Evolutionary conservation across 92 coral and sea anemone species (phyloP).

Genomic region (Bergia sp.): DNA sequence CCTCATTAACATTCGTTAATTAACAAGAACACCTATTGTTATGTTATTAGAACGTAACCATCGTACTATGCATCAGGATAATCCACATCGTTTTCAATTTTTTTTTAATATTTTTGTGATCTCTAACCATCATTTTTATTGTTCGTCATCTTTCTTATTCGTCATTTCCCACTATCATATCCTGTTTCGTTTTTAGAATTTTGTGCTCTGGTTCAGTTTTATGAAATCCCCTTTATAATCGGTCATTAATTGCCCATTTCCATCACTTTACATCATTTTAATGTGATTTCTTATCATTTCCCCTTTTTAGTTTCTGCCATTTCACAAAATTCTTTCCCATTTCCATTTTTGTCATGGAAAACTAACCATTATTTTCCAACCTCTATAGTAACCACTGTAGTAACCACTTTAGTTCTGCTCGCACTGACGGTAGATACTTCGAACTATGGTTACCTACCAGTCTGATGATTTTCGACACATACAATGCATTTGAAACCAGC

Average conservation of each 20-base stretch:
- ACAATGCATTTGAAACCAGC: too few relatives aligned
- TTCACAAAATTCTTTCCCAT: neutral
- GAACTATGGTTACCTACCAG: neutral
- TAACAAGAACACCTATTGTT: too few relatives aligned
- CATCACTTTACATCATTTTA: neutral
- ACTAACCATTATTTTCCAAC: neutral
- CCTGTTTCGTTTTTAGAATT: neutral
- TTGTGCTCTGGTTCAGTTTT: too few relatives aligned
- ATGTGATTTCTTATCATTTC: neutral
- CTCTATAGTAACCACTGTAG: neutral
- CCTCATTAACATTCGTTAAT: too few relatives aligned
- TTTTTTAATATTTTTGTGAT: neutral
- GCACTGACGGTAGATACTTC: neutral
- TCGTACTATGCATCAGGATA: too few relatives aligned
- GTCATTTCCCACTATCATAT: neutral
- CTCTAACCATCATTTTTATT: neutral
- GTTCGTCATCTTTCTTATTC: neutral
- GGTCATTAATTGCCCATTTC: neutral
- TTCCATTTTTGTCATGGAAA: neutral
- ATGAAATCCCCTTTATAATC: too few relatives aligned
- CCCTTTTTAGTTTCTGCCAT: neutral
- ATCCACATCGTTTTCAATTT: neutral
- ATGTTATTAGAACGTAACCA: too few relatives aligned
- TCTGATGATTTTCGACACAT: neutral
- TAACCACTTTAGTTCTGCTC: neutral